A percentile compares a stretch with the other conserved stretches of the same genome.
Evolutionary conservation across 2,888 invertebrate genomes (phyloP).

Genomic region (Dynastes maya): DNA sequence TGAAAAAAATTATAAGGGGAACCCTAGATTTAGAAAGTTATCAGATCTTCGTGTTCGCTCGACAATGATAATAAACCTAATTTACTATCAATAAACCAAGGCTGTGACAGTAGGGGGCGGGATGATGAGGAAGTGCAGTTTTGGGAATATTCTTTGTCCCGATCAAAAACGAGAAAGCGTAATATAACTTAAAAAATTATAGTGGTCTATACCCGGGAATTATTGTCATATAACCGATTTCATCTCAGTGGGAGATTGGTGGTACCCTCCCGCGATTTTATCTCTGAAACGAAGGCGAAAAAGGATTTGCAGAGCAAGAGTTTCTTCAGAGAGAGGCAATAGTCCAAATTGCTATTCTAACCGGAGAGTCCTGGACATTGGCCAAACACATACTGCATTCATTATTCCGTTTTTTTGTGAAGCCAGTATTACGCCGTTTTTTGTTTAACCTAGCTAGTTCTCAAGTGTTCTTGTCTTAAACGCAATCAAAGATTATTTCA

Average conservation of each 20-base stretch:
- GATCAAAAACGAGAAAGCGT: too few species aligned
- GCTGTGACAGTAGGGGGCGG: too few species aligned
- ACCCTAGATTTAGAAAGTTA: neutral
- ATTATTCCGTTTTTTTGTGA: neutral
- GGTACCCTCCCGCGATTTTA: neutral
- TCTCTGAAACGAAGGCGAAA: neutral
- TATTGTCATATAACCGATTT: too few species aligned
- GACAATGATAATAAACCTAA: neutral
- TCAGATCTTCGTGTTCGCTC: neutral
- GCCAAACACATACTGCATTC: neutral
- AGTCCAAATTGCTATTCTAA: neutral
- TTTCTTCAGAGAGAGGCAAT: neutral
- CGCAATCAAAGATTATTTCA: neutral
- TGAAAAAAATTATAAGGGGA: neutral
- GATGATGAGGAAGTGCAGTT: neutral
- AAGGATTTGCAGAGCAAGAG: neutral
- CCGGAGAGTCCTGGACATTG: neutral
- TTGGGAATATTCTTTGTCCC: too few species aligned
- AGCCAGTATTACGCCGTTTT: neutral
- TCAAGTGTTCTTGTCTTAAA: neutral
- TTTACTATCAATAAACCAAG: too few species aligned
- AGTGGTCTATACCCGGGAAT: too few species aligned
- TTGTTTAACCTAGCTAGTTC: neutral
- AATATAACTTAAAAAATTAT: too few species aligned
- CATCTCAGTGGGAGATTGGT: too few species aligned